Base-by-base conservation (phyloP, 2,113 vertebrate species). In the Brachypteracias leptosomus region DNA sequence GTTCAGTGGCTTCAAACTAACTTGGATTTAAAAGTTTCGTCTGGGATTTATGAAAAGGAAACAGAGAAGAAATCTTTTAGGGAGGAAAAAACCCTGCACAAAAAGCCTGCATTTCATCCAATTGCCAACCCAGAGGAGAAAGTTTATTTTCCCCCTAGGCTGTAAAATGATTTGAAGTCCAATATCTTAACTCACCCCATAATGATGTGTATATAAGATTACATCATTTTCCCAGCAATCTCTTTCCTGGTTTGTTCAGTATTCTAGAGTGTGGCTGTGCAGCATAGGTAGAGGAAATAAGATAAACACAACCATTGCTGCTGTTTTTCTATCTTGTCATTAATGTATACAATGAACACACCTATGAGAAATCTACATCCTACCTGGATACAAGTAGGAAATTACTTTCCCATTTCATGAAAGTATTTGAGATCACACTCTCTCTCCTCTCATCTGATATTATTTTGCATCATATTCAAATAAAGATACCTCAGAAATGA, bases 31-130 rank as follows among this genome's bases (percentile, higher is more conserved):
- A 82, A 92, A 80, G 42, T 67, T 36, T 86, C 85, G 40, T 49
- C 72, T 77, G 72, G 51, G 85, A 95, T 88, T 92, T 90, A 74
- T 65, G 79, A 52, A 93, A 66, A 86, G 36, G 55, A 88, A 93
- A 61, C 16, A 51, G 15, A 78, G 40, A 90, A 85, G 13, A 84
- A 95, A 58, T 76, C 19, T 70, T 74, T 14, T 5, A 8, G 16
- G 9, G 8, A 7, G 28, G 1, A 1, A 24, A 22, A 42, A 29
- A 33, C 1, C 16, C 14, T 68, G 35, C 17, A 88, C 31, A 25
- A 47, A 83, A 89, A 63, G 10, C 14, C n/a, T 90, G 63, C 24
- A 35, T 42, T 77, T 61, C 54, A 46, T 49, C 21, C 7, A 40
- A 63, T 22, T 75, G n/a, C 26, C 65, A 77, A 16, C 57, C 24